Base-by-base conservation (phyloP, 1,140 invertebrate species). In the Uloborus diversus region DNA sequence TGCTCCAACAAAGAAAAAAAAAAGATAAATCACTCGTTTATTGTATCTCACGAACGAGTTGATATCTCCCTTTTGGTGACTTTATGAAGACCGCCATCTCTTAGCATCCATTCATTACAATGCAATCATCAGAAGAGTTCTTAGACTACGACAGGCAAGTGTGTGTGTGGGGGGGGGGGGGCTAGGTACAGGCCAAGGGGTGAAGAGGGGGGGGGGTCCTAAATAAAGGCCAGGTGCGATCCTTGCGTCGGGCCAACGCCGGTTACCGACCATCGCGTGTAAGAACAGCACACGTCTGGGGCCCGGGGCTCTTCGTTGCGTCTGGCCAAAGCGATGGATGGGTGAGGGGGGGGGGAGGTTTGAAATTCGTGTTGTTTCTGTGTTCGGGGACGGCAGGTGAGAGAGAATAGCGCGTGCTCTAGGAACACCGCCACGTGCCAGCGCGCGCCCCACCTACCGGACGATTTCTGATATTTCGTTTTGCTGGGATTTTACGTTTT, bases 371-470 rank as follows among this genome's bases (percentile, higher is more conserved):
- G 56, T 28, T 25, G 7, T 20, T 53, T 53, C 23, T 53, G 5
- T 53, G 17, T 17, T 4, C 20, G 33, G 68, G 32, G 32, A 25
- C 33, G 68, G 53, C 53, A 71, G 68, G 68, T 71, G 68, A 71
- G 59, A 62, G 32, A 35, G 53, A 33, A 25, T 30, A 7, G 53
- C 53, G 53, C 53, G 68, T 42, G 68, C 68, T 59, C 68, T 32
- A 28, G 68, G 42, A 71, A 37, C 23, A 71, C n/a, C 59, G 68
- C 49, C 68, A 71, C 68, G 68, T 53, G 68, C 68, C 42, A 35
- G 42, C 64, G 47, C 37, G 17, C 9, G 37, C 42, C 32, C 42
- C 64, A 27, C 25, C 64, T 53, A 53, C 20, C 20, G 37, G 17
- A 17, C 37, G 13, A 14, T 20, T 7, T 53, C 7, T 20, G n/a